Evolutionary conservation across 2,113 vertebrate species (phyloP).

Genomic region (Zosterops lateralis): DNA sequence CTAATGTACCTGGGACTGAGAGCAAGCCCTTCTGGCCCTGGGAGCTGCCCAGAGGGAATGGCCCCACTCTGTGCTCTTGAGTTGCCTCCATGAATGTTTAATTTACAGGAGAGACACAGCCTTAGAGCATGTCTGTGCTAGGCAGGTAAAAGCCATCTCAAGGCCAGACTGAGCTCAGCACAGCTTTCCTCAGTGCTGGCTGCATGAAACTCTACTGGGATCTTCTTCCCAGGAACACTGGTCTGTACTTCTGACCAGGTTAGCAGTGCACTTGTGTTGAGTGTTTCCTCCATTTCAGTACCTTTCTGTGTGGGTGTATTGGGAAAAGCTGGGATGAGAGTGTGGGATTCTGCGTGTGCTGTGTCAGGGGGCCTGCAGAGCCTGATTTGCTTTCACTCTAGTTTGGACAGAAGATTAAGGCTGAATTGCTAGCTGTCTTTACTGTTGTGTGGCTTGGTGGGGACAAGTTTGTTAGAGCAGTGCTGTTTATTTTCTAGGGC

Average conservation of each 20-base stretch:
- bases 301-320: background rate
- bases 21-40: background rate
- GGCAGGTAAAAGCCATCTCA: background rate
- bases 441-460: fast-evolving
- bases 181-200: background rate
- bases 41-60: background rate
- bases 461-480: background rate
- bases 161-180: background rate
- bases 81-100: background rate
- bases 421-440: background rate
- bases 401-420: background rate
- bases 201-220: background rate
- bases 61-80: background rate
- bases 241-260: background rate
- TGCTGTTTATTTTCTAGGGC: background rate
- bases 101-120: background rate
- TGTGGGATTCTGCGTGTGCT: fast-evolving
- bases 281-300: background rate
- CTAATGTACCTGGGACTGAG: background rate
- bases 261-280: fast-evolving
- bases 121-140: background rate
- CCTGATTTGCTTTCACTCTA: background rate
- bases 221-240: background rate
- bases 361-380: background rate
- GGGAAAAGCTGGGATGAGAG: background rate